Percentiles rank a stretch among this genome's conserved stretches.
phyloP scores from a whole-genome alignment of 2,888 invertebrate genomes.

The Trachelus stipa region DNA sequence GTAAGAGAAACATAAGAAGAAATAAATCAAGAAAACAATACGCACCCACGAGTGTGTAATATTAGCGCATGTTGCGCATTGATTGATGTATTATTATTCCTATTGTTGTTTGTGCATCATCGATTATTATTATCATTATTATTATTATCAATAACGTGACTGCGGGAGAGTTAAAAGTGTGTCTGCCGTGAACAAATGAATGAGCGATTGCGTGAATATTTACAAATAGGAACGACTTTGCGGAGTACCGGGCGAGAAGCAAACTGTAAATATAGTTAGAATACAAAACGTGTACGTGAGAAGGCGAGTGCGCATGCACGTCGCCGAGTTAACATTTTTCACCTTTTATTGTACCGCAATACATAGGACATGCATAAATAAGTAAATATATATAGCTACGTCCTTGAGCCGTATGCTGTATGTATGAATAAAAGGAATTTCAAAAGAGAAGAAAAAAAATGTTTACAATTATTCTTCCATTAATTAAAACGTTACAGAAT shows the following conservation, averaged over 20 bases:
- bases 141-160: neutral
- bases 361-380: neutral
- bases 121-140: neutral
- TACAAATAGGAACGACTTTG: neutral
- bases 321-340: neutral
- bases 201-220: neutral
- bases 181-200: neutral
- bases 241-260: neutral
- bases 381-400: neutral
- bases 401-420: neutral
- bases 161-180: neutral
- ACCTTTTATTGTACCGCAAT: neutral
- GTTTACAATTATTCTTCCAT: neutral
- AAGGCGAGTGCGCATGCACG: neutral
- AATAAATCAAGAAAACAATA: neutral
- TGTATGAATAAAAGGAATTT: neutral
- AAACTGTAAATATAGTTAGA: neutral
- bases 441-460: neutral
- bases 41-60: neutral
- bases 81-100: neutral
- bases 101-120: neutral
- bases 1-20: neutral
- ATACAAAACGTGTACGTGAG: neutral
- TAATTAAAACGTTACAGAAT: neutral
- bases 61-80: neutral